phyloP scores from a whole-genome alignment of 2,888 invertebrate genomes.

The Drosophila subsilvestris region DNA sequence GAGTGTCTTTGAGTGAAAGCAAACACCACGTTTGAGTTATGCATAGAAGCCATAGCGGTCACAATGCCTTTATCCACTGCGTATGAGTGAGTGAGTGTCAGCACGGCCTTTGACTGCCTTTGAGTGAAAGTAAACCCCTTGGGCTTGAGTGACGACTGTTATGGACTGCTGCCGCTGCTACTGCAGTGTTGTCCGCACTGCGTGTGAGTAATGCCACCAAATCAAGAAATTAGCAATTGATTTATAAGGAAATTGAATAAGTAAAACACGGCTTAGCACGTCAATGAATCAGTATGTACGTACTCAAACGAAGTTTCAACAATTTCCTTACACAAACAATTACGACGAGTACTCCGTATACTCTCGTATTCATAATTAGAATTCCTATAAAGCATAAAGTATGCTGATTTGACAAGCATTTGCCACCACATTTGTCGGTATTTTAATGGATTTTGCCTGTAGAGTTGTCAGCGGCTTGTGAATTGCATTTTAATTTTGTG shows the following conservation, averaged over 20 bases:
- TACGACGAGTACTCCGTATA: neutral
- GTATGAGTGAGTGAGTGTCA: conserved; percentile 41
- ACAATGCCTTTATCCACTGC: conserved; percentile 37
- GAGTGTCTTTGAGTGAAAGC: conserved; percentile 46
- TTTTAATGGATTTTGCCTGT: conserved; percentile 52
- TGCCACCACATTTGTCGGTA: conserved; percentile 59
- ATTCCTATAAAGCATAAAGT: conserved; percentile 29
- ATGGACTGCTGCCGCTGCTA: no score
- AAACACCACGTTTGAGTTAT: conserved; percentile 6
- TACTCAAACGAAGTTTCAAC: conserved; percentile 1
- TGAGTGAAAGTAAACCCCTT: neutral
- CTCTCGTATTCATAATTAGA: neutral
- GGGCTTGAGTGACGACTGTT: neutral
- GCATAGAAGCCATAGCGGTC: no score
- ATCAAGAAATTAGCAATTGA: neutral
- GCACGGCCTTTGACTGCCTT: conserved; percentile 51
- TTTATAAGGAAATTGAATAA: conserved; percentile 8
- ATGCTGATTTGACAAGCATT: conserved; percentile 47
- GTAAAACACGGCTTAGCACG: conserved; percentile 9
- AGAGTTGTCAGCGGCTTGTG: conserved; percentile 51
- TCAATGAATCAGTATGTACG: conserved; percentile 14
- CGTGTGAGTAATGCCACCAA: neutral
- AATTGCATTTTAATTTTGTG: conserved; percentile 25
- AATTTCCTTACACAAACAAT: conserved; percentile 36
- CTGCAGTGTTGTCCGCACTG: neutral